phyloP scores from a whole-genome alignment of 2,113 vertebrate genomes.

The Aptenodytes forsteri region DNA sequence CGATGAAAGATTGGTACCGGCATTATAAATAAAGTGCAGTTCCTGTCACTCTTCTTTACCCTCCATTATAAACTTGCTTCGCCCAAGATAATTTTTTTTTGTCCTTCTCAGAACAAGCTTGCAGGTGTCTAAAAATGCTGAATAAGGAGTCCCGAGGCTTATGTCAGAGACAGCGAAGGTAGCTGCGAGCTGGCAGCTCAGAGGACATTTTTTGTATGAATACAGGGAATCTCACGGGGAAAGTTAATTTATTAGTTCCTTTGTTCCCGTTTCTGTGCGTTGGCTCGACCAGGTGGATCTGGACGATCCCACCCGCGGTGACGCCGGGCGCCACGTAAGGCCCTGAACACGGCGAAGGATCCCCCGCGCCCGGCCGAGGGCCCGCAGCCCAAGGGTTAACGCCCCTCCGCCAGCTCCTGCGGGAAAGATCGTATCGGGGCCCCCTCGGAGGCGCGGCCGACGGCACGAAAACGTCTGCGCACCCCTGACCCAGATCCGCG shows the following conservation, averaged over 20 bases:
- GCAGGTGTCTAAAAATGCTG: neutral
- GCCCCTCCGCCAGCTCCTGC: neutral
- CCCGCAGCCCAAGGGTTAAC: neutral
- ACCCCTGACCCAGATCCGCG: neutral
- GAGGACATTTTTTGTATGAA: accelerated
- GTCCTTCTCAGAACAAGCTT: neutral
- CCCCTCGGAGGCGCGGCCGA: neutral
- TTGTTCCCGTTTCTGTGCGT: accelerated
- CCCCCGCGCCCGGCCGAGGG: neutral
- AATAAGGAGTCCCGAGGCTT: neutral
- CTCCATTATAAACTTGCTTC: neutral
- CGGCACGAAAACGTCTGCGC: neutral
- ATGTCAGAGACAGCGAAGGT: accelerated
- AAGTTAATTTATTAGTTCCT: neutral
- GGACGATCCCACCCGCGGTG: too few relatives aligned
- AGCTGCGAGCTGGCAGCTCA: neutral
- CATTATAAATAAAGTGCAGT: neutral
- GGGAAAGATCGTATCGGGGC: neutral
- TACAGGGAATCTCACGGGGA: accelerated
- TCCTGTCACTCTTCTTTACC: neutral
- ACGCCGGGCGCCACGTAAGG: neutral
- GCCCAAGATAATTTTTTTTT: neutral
- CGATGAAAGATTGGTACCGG: neutral
- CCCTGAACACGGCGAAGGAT: neutral
- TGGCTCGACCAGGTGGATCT: accelerated